These are phyloP conservation scores for Bolinopsis microptera DNA, from an alignment of 37 sponge, comb jelly and placozoan species.

Conservation along the genomic window DNA sequence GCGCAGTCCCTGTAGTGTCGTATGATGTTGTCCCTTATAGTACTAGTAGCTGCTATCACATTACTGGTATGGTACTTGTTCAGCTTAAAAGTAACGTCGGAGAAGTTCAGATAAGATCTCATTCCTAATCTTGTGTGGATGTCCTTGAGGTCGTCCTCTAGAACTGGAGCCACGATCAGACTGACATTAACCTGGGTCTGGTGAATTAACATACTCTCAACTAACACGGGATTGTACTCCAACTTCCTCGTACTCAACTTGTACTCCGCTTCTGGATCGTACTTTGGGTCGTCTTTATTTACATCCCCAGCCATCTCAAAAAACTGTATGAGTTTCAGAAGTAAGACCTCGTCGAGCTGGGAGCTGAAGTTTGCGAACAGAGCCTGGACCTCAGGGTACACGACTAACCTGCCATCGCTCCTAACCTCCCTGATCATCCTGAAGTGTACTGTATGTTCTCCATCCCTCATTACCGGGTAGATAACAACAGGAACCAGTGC, in stretches of 20 bases:
- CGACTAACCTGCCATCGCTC: neutral
- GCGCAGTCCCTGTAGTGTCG: constrained; percentile 6
- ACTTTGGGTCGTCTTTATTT: neutral
- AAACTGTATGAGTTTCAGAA: constrained; percentile 23
- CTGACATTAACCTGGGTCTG: constrained; percentile 35
- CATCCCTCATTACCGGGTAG: neutral
- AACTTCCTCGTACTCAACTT: neutral
- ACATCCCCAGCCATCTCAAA: neutral
- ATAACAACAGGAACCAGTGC: constrained; percentile 24
- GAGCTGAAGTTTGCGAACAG: neutral
- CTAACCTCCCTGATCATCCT: neutral
- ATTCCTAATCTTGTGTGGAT: neutral
- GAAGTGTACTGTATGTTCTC: neutral
- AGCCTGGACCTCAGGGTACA: constrained; percentile 23
- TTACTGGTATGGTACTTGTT: neutral
- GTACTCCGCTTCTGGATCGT: neutral
- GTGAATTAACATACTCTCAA: neutral
- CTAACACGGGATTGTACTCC: constrained; percentile 4
- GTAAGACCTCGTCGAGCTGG: constrained; percentile 21
- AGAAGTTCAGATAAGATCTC: constrained; percentile 32
- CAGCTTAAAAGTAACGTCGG: neutral
- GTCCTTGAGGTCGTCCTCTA: constrained; percentile 45
- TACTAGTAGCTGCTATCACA: neutral
- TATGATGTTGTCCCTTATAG: neutral
- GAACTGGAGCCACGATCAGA: constrained; percentile 17